Evolutionary conservation across 2,797 vertebrate species (phyloP).

Genomic region (Phoxinus dragarum): DNA sequence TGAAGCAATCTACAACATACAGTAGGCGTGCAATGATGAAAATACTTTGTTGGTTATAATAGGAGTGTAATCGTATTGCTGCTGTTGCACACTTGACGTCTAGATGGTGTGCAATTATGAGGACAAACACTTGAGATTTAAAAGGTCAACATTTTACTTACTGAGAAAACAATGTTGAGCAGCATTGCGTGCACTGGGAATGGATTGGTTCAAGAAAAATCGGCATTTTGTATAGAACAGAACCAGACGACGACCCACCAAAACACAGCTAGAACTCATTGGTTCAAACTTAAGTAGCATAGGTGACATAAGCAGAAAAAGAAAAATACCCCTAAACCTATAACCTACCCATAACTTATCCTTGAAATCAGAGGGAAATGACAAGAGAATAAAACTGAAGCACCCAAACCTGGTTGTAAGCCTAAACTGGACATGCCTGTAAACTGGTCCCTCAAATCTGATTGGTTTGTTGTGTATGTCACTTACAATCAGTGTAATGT

Average conservation of each 20-base stretch:
- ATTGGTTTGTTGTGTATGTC: no score
- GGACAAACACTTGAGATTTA: background rate
- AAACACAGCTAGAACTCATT: background rate
- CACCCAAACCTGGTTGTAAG: no score
- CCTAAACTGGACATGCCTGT: no score
- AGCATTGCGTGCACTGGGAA: background rate
- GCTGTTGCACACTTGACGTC: background rate
- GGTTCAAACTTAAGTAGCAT: background rate
- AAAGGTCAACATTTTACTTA: slow-evolving; percentile 3
- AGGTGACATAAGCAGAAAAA: background rate
- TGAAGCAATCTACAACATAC: background rate
- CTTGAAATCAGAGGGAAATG: no score
- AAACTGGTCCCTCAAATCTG: no score
- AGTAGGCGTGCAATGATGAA: background rate
- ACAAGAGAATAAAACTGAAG: no score
- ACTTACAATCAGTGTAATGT: no score
- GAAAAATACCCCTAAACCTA: no score
- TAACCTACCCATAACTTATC: no score
- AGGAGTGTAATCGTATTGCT: background rate
- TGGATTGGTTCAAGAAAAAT: background rate
- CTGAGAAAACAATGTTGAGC: background rate
- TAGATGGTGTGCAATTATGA: background rate
- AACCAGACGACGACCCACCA: background rate
- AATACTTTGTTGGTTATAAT: background rate
- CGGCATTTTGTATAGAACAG: background rate